phyloP scores from a whole-genome alignment of 2,888 invertebrate genomes.

The Tolmerus cingulatus region DNA sequence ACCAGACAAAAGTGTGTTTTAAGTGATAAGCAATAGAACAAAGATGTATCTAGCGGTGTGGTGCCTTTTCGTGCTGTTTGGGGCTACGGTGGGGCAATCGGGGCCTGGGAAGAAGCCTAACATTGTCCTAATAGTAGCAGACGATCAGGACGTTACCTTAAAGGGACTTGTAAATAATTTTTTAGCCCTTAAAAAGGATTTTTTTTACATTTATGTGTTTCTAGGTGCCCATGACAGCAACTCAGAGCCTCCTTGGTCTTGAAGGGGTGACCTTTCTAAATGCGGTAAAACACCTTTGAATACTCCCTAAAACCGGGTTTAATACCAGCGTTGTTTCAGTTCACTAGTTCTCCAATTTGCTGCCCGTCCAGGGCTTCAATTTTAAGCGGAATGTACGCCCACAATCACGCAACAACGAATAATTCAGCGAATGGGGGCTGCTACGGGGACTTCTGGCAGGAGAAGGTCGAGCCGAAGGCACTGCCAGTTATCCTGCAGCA shows the following conservation, averaged over 20 bases:
- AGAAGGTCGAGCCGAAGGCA: slow-evolving; percentile 69
- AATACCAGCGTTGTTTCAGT: slow-evolving; percentile 66
- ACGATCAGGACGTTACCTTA: slow-evolving; percentile 85
- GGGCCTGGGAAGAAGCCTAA: slow-evolving; percentile 66
- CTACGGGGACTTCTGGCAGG: slow-evolving; percentile 74
- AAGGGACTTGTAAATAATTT: slow-evolving; percentile 75
- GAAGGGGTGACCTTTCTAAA: slow-evolving; percentile 76
- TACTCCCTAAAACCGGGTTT: background rate
- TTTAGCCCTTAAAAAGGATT: background rate
- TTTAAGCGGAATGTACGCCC: slow-evolving; percentile 83
- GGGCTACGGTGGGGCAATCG: background rate
- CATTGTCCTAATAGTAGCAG: slow-evolving; percentile 80
- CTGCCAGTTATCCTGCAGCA: slow-evolving; percentile 74
- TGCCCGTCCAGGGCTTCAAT: slow-evolving; percentile 91
- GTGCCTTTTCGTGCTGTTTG: background rate
- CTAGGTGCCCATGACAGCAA: slow-evolving; percentile 74
- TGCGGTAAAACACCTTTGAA: slow-evolving; percentile 69
- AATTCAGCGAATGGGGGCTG: slow-evolving; percentile 84
- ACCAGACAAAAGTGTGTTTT: background rate
- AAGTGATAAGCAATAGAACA: background rate
- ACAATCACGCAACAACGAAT: slow-evolving; percentile 81
- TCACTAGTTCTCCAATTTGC: slow-evolving; percentile 84
- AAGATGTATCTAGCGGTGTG: background rate
- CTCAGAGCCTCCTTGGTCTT: slow-evolving; percentile 69
- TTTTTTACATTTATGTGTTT: slow-evolving; percentile 54